These are phyloP conservation scores for Leptinotarsa defecta DNA, from an alignment of 1,140 invertebrate genomes.

Conservation along the genomic window DNA sequence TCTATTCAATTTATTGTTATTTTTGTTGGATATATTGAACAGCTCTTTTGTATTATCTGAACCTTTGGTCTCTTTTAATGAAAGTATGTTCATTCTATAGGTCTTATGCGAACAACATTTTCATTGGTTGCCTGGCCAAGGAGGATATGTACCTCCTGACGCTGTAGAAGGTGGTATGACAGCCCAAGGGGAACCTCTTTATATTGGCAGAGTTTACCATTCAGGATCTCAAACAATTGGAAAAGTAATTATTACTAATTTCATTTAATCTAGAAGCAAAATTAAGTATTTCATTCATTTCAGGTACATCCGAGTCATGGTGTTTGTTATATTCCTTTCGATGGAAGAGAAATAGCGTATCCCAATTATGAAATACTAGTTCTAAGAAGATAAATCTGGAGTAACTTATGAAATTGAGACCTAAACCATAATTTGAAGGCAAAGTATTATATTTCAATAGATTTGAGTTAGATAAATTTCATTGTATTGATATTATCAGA, in stretches of 20 bases:
- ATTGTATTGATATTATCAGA: too few relatives aligned
- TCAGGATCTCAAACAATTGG: conserved; percentile 70
- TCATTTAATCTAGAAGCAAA: background rate
- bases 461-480: too few relatives aligned
- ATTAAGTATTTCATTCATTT: background rate
- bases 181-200: conserved; percentile 65
- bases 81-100: conserved; percentile 49
- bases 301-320: conserved; percentile 30
- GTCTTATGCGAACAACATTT: conserved; percentile 66
- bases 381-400: conserved; percentile 41
- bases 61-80: too few relatives aligned
- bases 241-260: conserved; percentile 61
- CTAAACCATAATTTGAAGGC: background rate
- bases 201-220: conserved; percentile 66
- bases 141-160: conserved; percentile 64
- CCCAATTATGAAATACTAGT: conserved; percentile 64
- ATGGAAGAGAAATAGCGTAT: conserved; percentile 64
- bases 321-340: conserved; percentile 71
- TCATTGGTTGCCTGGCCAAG: conserved; percentile 64
- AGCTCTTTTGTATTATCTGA: too few relatives aligned
- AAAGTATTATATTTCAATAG: too few relatives aligned
- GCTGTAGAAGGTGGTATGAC: conserved; percentile 67
- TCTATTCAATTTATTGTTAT: too few relatives aligned
- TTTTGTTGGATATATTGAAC: too few relatives aligned
- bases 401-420: background rate